phyloP scores from a whole-genome alignment of 2,113 vertebrate species.

The Oxyruncus cristatus region DNA sequence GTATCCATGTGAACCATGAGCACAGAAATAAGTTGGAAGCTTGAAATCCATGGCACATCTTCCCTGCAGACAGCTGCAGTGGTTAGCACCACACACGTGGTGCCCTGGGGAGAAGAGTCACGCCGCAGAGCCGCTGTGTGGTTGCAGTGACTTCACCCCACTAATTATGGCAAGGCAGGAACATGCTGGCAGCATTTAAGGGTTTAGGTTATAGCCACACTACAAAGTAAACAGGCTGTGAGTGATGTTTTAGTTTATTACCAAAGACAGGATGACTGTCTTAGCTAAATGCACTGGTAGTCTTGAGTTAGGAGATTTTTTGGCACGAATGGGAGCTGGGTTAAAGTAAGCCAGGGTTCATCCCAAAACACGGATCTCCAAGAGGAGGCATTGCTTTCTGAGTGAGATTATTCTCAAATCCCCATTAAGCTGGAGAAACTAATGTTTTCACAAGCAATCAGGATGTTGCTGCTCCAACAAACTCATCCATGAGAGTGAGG shows the following conservation, averaged over 20 bases:
- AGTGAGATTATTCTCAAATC: background rate
- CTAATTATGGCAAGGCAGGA: background rate
- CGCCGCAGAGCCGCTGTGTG: rapidly evolving
- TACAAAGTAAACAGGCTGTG: background rate
- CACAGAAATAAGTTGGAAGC: background rate
- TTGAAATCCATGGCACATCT: background rate
- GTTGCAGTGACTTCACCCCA: background rate
- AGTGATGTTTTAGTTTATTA: background rate
- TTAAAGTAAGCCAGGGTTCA: background rate
- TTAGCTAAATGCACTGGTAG: background rate
- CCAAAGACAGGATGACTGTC: background rate
- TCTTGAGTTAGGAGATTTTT: background rate
- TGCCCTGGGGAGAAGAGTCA: background rate
- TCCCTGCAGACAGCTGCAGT: background rate
- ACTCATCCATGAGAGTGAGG: rapidly evolving
- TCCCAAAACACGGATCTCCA: background rate
- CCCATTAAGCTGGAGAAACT: background rate
- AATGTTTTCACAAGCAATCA: background rate
- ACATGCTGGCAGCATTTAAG: background rate
- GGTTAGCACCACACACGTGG: background rate
- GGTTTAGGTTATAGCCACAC: conserved; percentile 12
- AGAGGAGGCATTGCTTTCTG: background rate
- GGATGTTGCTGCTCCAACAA: background rate
- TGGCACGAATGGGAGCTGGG: background rate
- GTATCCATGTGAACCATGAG: background rate